These are phyloP conservation scores for Teleopsis dalmanni DNA, from an alignment of 1,140 invertebrate species.

Conservation along the genomic window DNA sequence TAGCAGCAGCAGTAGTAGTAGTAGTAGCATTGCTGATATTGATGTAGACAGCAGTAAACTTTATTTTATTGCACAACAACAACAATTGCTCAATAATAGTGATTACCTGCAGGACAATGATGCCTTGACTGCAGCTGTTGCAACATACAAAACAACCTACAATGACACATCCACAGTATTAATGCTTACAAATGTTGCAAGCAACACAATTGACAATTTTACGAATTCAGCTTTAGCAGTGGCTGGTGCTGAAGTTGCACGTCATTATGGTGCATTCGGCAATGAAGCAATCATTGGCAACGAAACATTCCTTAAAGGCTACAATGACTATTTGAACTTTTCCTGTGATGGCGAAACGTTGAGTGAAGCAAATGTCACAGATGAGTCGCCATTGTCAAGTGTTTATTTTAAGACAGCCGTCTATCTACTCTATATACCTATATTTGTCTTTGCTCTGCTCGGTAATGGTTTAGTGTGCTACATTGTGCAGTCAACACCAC, in stretches of 20 bases:
- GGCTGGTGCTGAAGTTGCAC: background rate
- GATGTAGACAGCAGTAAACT: constrained; percentile 1
- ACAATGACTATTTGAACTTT: background rate
- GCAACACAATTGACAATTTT: constrained; percentile 7
- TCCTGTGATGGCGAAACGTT: background rate
- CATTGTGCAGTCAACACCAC: constrained; percentile 64
- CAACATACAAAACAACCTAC: background rate
- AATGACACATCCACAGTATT: background rate
- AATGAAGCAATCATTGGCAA: background rate
- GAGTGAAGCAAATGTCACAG: constrained; percentile 7
- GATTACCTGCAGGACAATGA: background rate
- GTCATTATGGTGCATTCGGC: background rate
- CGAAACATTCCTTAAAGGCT: background rate
- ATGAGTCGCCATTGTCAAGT: constrained; percentile 32
- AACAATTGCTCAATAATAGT: constrained; percentile 10
- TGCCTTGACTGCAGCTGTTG: background rate
- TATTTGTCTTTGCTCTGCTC: constrained; percentile 65
- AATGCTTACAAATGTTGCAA: constrained; percentile 3
- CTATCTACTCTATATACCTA: constrained; percentile 63
- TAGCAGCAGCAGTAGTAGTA: background rate
- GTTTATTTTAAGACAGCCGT: constrained; percentile 56
- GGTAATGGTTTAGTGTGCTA: constrained; percentile 79
- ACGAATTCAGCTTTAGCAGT: background rate
- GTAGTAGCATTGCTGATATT: background rate
- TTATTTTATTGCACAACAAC: constrained; percentile 11